phyloP scores from a whole-genome alignment of 2,888 invertebrate species.

The Xiphydria camelus region DNA sequence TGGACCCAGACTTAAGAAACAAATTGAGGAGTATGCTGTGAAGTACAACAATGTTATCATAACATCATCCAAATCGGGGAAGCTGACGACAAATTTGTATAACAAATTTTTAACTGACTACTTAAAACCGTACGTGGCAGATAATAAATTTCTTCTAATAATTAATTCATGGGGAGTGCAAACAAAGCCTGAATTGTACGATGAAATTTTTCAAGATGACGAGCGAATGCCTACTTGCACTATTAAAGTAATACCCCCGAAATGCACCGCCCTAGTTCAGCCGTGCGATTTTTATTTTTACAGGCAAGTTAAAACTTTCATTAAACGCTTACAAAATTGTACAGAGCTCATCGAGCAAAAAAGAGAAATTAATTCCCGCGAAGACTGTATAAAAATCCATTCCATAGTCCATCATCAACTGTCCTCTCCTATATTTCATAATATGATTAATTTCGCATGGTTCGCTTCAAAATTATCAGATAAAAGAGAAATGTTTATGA shows the following conservation, averaged over 20 bases:
- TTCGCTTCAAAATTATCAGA: slow-evolving; percentile 19
- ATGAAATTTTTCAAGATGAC: slow-evolving; percentile 14
- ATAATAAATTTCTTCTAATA: slow-evolving; percentile 15
- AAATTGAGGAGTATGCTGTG: slow-evolving; percentile 5
- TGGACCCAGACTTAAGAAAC: slow-evolving; percentile 12
- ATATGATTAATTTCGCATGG: slow-evolving; percentile 26
- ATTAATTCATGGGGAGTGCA: slow-evolving; percentile 21
- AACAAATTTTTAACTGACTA: background rate
- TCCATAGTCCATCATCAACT: slow-evolving; percentile 26
- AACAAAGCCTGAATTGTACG: slow-evolving; percentile 12
- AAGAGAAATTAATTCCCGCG: slow-evolving; percentile 21
- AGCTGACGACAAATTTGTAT: background rate
- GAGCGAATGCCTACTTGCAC: slow-evolving; percentile 9
- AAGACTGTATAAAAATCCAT: slow-evolving; percentile 31
- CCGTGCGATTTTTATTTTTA: slow-evolving; percentile 26
- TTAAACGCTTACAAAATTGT: slow-evolving; percentile 22
- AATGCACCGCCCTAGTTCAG: slow-evolving; percentile 23
- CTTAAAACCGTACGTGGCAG: slow-evolving; percentile 13
- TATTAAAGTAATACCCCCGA: slow-evolving; percentile 18
- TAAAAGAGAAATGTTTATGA: slow-evolving; percentile 19
- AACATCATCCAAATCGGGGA: slow-evolving; percentile 18
- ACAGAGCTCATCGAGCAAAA: slow-evolving; percentile 16
- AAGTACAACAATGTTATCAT: slow-evolving; percentile 17
- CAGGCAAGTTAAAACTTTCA: slow-evolving; percentile 23
- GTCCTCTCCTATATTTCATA: slow-evolving; percentile 19